These are phyloP conservation scores for Fabriciana adippe DNA, from an alignment of 2,888 invertebrate genomes.

Conservation along the genomic window DNA sequence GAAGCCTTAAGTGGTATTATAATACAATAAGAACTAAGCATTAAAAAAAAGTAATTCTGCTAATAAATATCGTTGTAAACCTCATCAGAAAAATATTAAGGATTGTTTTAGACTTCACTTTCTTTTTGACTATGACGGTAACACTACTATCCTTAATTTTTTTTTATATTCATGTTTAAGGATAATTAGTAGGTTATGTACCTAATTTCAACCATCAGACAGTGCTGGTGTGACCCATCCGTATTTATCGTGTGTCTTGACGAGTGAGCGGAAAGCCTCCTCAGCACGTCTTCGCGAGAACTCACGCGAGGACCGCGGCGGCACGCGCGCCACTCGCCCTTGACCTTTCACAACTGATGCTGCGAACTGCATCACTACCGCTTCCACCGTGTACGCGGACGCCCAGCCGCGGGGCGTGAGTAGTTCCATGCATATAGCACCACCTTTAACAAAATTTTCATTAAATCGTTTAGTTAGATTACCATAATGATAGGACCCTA, in stretches of 20 bases:
- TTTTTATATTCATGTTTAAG: no score
- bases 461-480: neutral
- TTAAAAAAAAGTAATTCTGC: no score
- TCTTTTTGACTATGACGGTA: no score
- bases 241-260: conserved; percentile 95
- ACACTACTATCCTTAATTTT: no score
- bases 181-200: conserved; percentile 21
- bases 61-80: no score
- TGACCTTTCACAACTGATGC: conserved; percentile 94
- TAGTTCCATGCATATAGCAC: conserved; percentile 94
- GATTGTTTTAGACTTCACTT: no score
- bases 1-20: no score
- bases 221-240: conserved; percentile 95
- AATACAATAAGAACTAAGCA: no score
- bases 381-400: conserved; percentile 93
- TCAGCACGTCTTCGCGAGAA: conserved; percentile 91
- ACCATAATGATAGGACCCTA: no score
- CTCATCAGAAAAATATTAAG: no score
- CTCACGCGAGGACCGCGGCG: conserved; percentile 89
- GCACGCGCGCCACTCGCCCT: conserved; percentile 91
- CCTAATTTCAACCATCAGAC: conserved; percentile 88
- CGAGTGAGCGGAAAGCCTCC: conserved; percentile 92
- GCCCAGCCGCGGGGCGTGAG: conserved; percentile 94
- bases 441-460: conserved; percentile 71
- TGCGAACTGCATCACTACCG: conserved; percentile 94